phyloP scores from a whole-genome alignment of 2,797 vertebrate genomes.

The Nyctibius grandis region DNA sequence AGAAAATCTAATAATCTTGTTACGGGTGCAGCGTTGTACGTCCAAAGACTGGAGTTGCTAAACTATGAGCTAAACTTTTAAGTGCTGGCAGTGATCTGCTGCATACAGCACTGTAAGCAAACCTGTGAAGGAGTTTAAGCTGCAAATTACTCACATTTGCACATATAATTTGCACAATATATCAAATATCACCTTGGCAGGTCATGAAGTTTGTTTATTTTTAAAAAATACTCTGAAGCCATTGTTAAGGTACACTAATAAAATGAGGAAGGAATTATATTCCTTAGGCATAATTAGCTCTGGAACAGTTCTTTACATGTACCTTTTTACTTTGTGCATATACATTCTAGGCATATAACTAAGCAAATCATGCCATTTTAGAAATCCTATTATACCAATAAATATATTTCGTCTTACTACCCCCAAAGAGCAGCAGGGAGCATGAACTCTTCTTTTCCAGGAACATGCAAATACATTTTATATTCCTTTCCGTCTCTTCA shows the following conservation, averaged over 20 bases:
- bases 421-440: background rate
- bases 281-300: background rate
- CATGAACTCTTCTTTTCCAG: background rate
- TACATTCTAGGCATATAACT: background rate
- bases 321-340: background rate
- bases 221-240: background rate
- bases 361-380: background rate
- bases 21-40: rapidly evolving
- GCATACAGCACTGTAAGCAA: background rate
- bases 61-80: background rate
- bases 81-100: background rate
- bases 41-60: background rate
- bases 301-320: background rate
- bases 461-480: background rate
- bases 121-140: background rate
- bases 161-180: background rate
- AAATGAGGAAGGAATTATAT: background rate
- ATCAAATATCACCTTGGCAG: background rate
- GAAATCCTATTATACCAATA: background rate
- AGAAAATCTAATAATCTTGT: background rate
- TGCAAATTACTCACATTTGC: background rate
- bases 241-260: background rate
- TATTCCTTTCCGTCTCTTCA: background rate
- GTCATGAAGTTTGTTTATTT: background rate
- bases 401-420: background rate